A percentile compares a stretch with the other conserved stretches of the same genome.
Conservation (phyloP, 2,797 vertebrate genomes). For the Scyliorhinus canicula region DNA sequence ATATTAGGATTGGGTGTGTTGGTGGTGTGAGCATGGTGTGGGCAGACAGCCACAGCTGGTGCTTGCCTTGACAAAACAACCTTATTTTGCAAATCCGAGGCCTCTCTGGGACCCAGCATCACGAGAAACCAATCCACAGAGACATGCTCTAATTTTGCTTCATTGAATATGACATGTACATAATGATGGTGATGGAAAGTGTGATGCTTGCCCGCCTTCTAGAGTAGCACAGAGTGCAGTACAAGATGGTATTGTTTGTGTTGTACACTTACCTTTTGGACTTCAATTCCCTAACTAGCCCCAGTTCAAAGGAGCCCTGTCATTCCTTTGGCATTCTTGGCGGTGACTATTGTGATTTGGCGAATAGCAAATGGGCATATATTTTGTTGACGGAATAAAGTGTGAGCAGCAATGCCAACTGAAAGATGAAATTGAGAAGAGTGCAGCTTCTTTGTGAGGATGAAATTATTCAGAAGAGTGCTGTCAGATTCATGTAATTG, state of each 20-base stretch:
- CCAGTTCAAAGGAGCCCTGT: not conserved
- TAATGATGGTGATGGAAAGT: constrained; percentile 27
- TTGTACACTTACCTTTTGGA: not conserved
- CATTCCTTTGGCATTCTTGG: not conserved
- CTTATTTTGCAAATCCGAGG: constrained; percentile 27
- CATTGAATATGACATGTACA: not conserved
- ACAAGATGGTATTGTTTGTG: not conserved
- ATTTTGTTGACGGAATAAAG: not conserved
- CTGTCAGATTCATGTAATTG: not conserved
- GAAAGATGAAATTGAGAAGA: not conserved
- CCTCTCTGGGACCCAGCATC: not conserved
- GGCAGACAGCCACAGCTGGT: constrained; percentile 25
- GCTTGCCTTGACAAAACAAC: constrained; percentile 24
- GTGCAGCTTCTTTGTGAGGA: not conserved
- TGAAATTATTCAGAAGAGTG: not conserved
- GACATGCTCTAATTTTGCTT: not conserved
- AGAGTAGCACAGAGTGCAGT: not conserved
- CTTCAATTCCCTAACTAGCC: not conserved
- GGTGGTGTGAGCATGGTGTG: not conserved
- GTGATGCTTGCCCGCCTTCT: not conserved
- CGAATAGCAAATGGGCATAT: not conserved
- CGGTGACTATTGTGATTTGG: not conserved
- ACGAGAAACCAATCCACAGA: constrained; percentile 19
- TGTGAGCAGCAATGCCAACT: not conserved
- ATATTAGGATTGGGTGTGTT: not conserved